Evolutionary conservation across 2,888 invertebrate genomes (phyloP).

Genomic region (Gari tellinella): DNA sequence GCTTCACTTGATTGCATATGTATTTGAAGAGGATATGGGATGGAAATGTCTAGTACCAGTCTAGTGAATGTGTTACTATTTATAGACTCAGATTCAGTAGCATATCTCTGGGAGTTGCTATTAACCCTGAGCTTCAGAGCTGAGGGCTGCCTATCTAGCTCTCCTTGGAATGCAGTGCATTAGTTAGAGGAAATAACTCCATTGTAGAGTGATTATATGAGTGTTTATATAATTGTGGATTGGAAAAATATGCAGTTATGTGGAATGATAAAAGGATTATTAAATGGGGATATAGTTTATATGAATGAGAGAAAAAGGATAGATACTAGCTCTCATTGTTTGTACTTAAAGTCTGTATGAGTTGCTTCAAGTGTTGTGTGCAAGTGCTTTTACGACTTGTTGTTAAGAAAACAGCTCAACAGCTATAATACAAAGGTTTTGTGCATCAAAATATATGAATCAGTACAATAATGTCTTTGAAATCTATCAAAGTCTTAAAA

Average conservation of each 20-base stretch:
- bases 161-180: too few relatives aligned
- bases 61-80: slow-evolving; percentile 23
- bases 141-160: neutral
- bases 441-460: too few relatives aligned
- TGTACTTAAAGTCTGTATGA: too few relatives aligned
- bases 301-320: slow-evolving; percentile 4
- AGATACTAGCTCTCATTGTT: too few relatives aligned
- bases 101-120: neutral
- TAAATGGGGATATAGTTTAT: slow-evolving; percentile 2
- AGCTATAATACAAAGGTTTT: too few relatives aligned
- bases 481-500: slow-evolving; percentile 1
- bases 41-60: slow-evolving; percentile 15
- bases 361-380: too few relatives aligned
- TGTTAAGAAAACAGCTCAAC: too few relatives aligned
- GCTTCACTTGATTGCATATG: neutral
- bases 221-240: too few relatives aligned
- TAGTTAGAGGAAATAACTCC: too few relatives aligned
- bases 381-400: too few relatives aligned
- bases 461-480: too few relatives aligned
- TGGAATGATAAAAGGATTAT: slow-evolving; percentile 1
- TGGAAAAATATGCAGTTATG: neutral
- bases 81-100: slow-evolving; percentile 15
- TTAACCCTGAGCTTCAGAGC: neutral
- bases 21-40: neutral
- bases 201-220: too few relatives aligned